Conservation (phyloP, 1,140 invertebrate genomes). For the silkworm (Bombyx mori) region DNA sequence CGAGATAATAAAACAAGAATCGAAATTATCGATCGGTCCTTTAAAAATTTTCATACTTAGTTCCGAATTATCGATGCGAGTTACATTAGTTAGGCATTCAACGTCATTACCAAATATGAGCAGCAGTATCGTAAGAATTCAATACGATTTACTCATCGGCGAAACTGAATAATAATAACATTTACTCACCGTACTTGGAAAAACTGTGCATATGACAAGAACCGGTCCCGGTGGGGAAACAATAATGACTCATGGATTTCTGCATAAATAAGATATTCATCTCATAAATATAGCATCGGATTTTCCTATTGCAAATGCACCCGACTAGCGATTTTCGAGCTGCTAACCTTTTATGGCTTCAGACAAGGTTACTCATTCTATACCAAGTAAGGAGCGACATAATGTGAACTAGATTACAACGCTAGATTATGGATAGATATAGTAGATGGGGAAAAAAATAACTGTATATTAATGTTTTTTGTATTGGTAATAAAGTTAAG, state of each 20-base stretch:
- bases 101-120: constrained; percentile 13
- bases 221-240: constrained; percentile 32
- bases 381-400: too few species aligned
- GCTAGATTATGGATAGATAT: too few species aligned
- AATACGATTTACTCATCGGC: constrained; percentile 19
- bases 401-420: too few species aligned
- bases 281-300: constrained; percentile 12
- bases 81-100: too few species aligned
- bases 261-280: constrained; percentile 18
- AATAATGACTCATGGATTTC: constrained; percentile 33
- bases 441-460: too few species aligned
- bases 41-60: too few species aligned
- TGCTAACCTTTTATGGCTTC: neutral
- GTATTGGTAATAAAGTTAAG: too few species aligned
- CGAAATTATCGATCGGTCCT: too few species aligned
- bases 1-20: too few species aligned
- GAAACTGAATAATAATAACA: constrained; percentile 25
- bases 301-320: constrained; percentile 15
- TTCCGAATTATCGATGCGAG: too few species aligned
- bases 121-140: constrained; percentile 9
- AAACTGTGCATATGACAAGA: constrained; percentile 41
- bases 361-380: too few species aligned
- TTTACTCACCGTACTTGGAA: constrained; percentile 41
- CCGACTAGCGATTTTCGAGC: neutral
- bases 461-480: too few species aligned